phyloP scores from a whole-genome alignment of 2,888 invertebrate genomes.

The Strigamia transsilvanica region DNA sequence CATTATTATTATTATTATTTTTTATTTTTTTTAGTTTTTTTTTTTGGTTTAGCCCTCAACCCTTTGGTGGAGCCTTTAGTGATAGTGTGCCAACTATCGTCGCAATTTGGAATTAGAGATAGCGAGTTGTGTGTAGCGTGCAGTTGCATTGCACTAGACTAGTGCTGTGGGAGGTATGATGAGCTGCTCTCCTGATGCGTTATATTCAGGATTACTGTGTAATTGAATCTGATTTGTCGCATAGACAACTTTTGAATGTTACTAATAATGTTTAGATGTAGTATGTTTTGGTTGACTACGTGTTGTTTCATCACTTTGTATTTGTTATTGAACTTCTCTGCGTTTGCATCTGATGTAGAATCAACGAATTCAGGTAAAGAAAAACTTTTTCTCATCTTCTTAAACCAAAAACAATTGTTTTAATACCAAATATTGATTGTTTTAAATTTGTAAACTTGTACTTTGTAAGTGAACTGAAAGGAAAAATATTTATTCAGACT shows the following conservation, averaged over 20 bases:
- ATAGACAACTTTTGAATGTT: neutral
- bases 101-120: neutral
- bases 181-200: constrained; percentile 13
- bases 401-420: neutral
- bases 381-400: neutral
- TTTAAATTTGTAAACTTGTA: too few species aligned
- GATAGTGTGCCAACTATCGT: neutral
- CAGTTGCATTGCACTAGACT: constrained; percentile 30
- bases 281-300: constrained; percentile 14
- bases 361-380: neutral
- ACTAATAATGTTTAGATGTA: neutral
- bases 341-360: neutral
- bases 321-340: constrained; percentile 21
- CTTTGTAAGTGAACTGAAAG: too few species aligned
- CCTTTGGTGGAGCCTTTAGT: neutral
- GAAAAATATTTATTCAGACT: too few species aligned
- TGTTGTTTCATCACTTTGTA: constrained; percentile 10
- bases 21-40: neutral
- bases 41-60: neutral
- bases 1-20: neutral
- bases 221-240: neutral
- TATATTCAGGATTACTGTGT: constrained; percentile 25
- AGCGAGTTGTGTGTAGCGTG: neutral
- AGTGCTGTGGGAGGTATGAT: constrained; percentile 10
- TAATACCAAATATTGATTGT: too few species aligned